phyloP scores from a whole-genome alignment of 2,888 invertebrate genomes.

The Trissolcus japonicus region DNA sequence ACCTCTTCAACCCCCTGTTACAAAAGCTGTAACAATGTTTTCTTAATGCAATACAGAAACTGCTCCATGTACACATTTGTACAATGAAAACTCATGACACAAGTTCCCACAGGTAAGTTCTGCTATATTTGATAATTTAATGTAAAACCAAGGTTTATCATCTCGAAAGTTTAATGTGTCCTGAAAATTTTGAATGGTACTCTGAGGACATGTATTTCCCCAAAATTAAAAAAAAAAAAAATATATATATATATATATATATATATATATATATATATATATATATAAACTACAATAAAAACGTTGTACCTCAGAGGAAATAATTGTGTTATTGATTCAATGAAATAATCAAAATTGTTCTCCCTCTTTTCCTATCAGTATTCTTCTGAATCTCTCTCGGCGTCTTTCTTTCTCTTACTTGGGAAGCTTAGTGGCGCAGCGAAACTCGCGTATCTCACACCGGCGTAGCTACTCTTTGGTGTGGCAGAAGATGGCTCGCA shows the following conservation, averaged over 20 bases:
- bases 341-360: conserved; percentile 37
- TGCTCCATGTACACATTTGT: conserved; percentile 43
- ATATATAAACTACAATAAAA: conserved; percentile 50
- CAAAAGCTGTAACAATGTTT: conserved; percentile 42
- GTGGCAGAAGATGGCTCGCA: conserved; percentile 53
- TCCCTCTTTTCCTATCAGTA: conserved; percentile 18
- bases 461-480: conserved; percentile 59
- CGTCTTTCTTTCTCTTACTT: conserved; percentile 7
- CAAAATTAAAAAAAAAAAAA: conserved; percentile 27
- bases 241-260: too few relatives aligned
- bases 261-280: too few relatives aligned
- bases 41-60: conserved; percentile 36
- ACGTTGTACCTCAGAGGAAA: conserved; percentile 42
- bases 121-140: too few relatives aligned
- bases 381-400: background rate
- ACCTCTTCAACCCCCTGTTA: conserved; percentile 27
- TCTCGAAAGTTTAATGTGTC: too few relatives aligned
- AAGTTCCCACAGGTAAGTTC: too few relatives aligned
- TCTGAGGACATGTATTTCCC: background rate
- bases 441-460: conserved; percentile 69
- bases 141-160: too few relatives aligned
- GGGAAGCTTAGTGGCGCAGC: conserved; percentile 68
- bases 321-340: conserved; percentile 22
- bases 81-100: conserved; percentile 45
- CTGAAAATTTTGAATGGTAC: too few relatives aligned